phyloP scores from a whole-genome alignment of 1,140 invertebrate species.

The Leptonema lineaticorne region DNA sequence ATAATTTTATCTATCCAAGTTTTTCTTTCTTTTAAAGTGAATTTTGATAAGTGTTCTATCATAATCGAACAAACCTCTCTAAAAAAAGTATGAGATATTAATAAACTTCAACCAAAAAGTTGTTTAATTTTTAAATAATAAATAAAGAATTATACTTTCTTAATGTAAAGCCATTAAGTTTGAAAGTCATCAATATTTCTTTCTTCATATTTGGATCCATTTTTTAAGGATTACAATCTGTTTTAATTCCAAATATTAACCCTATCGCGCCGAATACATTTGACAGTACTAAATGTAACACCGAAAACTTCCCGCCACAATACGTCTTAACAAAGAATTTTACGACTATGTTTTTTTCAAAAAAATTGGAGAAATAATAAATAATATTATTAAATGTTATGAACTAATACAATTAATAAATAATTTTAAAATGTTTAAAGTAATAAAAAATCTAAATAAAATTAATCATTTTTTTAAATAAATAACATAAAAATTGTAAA shows the following conservation, averaged over 20 bases:
- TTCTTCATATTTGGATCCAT: constrained; percentile 38
- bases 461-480: no score
- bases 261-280: not conserved
- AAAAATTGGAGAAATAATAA: no score
- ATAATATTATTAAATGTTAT: no score
- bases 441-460: no score
- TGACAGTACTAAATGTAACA: not conserved
- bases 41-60: constrained; percentile 36
- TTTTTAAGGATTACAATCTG: constrained; percentile 41
- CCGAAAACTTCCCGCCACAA: not conserved
- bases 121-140: constrained; percentile 5
- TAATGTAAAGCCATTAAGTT: constrained; percentile 39
- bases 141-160: constrained; percentile 26
- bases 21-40: constrained; percentile 50
- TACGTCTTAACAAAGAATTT: no score
- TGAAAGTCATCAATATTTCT: constrained; percentile 35
- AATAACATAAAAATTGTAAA: no score
- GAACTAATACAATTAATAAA: no score
- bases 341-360: no score
- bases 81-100: constrained; percentile 1
- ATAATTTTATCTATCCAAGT: constrained; percentile 58
- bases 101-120: not conserved
- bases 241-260: not conserved
- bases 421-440: no score
- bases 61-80: constrained; percentile 35